Base-by-base conservation (phyloP, 2,113 vertebrate genomes). In the Actenoides hombroni region DNA sequence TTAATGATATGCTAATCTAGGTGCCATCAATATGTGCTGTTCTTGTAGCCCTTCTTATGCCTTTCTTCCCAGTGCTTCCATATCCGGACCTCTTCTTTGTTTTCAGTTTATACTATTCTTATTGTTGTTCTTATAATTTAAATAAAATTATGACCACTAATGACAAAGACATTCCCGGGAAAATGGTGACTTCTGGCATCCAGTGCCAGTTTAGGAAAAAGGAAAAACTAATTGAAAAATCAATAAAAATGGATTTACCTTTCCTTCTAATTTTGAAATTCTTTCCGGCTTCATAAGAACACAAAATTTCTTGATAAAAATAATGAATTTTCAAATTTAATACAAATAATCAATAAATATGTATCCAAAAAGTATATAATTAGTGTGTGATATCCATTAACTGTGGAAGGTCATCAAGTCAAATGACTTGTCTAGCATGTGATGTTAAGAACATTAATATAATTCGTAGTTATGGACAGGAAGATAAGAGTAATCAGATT, bases 401-500 rank as follows among this genome's bases (percentile, higher is more conserved):
- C 40, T 57, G 69, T 76, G 21, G 33, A 64, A 89, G 14, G 40
- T 51, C 65, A 69, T 61, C 11, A 44, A 61, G n/a, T 57, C 8
- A 11, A 96, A 68, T 74, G 8, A 48, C 83, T 95, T 91, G 42
- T 61, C 81, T 88, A 53, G 37, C 23, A 31, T 37, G 26, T 59
- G 59, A 84, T 61, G 40, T 90, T 81, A 83, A 42, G 48, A 92
- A 54, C 42, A 18, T 68, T 70, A 90, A 74, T 82, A 48, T 57
- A 44, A 84, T 65, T 93, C 88, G 57, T 73, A 95, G 54, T 71
- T 81, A 67, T 60, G 21, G 16, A 82, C 48, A 60, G 57, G 14
- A 95, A 91, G 86, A 88, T 92, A 97, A 88, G 44, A 80, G 7
- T 60, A 79, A 83, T 77, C 59, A 84, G 44, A 90, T 88, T 68